Evolutionary conservation across 2,888 invertebrate genomes (phyloP), one percentile per base, ranked within the genome.

Genomic region (Idaea biselata): DNA sequence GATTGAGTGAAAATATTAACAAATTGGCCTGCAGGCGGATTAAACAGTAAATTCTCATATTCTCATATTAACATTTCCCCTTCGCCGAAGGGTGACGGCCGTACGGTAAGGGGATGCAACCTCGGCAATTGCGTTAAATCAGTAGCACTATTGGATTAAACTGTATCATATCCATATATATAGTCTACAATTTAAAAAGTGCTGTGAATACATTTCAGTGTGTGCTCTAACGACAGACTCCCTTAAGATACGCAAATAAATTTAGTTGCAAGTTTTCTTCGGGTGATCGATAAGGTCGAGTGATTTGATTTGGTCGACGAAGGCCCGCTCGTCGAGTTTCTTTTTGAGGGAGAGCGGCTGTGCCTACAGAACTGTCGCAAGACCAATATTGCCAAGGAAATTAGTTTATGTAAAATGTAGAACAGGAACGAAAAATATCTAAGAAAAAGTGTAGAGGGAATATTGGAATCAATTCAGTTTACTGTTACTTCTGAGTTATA

Each of bases 41-140:
- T 91, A 89, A 91, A 88, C 89, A 89, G 91, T 92, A 91, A 91
- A 92, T 91, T 91, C 89, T 92, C 91, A 91, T 92, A 91, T 91
- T 87, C 90, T 88, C 84, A 80, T 89, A 90, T 91, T 91, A 90
- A 83, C 83, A 82, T 85, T 86, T 87, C 91, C 91, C 91, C 90
- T 88, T 84, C 82, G 77, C 72, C 78, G 81, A 83, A 88, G 91
- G 91, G 90, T 86, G 88, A 83, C 81, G 73, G 81, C 83, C 83
- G 82, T 82, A 75, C 76, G 77, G 77, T 75, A 72, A 82, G 88
- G 91, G 91, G 88, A 84, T 86, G 87, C 84, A 89, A 89, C 87
- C 91, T 89, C 89, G 81, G 87, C 88, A 82, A 90, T 89, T 87
- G 88, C 84, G 85, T 91, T 90, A 91, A 91, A 91, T 92, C 89